A percentile compares a stretch with the other conserved stretches of the same genome.
Conservation (phyloP, 1,140 invertebrate genomes). For the Phortica variegata region DNA sequence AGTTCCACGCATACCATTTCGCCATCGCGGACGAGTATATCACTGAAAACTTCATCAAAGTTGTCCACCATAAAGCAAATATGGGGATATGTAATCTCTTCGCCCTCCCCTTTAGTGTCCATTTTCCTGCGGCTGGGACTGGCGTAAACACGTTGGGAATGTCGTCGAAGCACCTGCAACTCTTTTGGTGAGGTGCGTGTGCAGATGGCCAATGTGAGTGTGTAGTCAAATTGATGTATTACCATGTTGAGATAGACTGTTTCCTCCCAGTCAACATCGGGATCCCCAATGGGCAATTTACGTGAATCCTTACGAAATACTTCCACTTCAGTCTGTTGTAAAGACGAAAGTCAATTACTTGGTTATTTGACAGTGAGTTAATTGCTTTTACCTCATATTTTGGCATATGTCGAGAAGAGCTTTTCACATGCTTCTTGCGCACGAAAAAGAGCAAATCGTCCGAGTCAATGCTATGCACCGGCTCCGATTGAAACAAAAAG, state of each 20-base stretch:
- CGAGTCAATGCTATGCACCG: constrained; percentile 74
- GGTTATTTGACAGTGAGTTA: background rate
- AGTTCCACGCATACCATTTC: constrained; percentile 99
- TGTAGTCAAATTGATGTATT: constrained; percentile 98
- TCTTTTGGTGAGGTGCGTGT: constrained; percentile 96
- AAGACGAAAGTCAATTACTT: background rate
- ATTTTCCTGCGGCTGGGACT: constrained; percentile 93
- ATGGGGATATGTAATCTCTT: constrained; percentile 98
- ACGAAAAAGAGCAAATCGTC: constrained; percentile 97
- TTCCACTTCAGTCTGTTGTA: constrained; percentile 84
- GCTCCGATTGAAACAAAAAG: constrained; percentile 85
- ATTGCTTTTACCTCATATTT: constrained; percentile 76
- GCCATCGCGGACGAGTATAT: constrained; percentile 92
- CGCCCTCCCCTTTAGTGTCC: constrained; percentile 97
- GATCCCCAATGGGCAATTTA: constrained; percentile 92
- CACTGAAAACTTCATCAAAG: constrained; percentile 97
- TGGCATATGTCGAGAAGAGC: constrained; percentile 78
- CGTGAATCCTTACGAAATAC: constrained; percentile 95
- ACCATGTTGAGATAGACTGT: constrained; percentile 98
- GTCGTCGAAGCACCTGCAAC: constrained; percentile 88
- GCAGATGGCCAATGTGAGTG: constrained; percentile 94
- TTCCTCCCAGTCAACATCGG: constrained; percentile 98
- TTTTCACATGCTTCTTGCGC: constrained; percentile 85
- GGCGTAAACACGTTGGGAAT: constrained; percentile 94
- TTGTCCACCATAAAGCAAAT: constrained; percentile 99